These are phyloP conservation scores for Palaemon carinicauda DNA, from an alignment of 1,140 invertebrate species.

Conservation along the genomic window DNA sequence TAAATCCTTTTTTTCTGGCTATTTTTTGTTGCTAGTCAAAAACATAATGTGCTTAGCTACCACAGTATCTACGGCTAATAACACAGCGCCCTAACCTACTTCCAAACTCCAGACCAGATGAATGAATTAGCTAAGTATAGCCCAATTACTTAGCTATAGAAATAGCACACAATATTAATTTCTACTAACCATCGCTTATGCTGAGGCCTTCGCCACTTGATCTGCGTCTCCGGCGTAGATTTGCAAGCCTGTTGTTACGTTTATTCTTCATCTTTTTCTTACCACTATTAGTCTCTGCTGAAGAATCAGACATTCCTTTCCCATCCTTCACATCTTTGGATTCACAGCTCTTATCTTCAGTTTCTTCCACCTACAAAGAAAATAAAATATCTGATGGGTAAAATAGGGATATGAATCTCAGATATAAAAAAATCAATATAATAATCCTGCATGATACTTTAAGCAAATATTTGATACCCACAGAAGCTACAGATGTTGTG, in stretches of 20 bases:
- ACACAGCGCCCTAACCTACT: no score
- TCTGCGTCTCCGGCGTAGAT: constrained; percentile 18
- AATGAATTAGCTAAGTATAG: no score
- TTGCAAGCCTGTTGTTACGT: constrained; percentile 31
- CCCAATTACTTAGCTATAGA: no score
- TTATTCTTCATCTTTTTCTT: constrained; percentile 25
- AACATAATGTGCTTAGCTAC: no score
- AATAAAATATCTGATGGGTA: not conserved
- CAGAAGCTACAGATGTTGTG: no score
- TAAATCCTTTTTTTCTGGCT: no score
- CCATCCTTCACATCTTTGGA: not conserved
- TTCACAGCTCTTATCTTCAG: not conserved
- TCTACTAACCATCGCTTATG: constrained; percentile 16
- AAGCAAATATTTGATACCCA: no score
- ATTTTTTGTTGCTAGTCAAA: no score
- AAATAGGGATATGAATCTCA: not conserved
- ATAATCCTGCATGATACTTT: not conserved
- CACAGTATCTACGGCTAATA: no score
- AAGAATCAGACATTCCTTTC: constrained; percentile 19
- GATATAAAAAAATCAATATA: no score
- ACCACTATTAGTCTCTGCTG: not conserved
- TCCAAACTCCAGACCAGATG: no score
- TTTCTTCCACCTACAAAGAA: not conserved
- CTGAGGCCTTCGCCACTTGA: not conserved
- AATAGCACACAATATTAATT: not conserved